Conservation (phyloP, 2,888 invertebrate genomes). For the Phytoseiulus persimilis region DNA sequence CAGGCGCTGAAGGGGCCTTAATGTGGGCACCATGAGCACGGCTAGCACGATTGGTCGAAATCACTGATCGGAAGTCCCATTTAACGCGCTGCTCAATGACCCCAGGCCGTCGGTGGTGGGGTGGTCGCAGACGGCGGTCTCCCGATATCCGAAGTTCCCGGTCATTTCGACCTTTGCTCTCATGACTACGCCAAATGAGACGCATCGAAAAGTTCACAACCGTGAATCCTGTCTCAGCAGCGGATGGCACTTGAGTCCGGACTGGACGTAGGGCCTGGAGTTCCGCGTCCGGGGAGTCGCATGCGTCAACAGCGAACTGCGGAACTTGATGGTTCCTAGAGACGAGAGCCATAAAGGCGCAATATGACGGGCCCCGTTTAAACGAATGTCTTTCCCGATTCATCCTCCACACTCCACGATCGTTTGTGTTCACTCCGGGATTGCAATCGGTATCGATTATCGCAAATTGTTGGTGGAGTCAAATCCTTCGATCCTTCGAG, state of each 20-base stretch:
- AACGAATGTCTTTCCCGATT: too few relatives aligned
- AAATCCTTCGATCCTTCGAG: too few relatives aligned
- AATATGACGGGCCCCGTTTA: too few relatives aligned
- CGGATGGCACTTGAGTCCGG: neutral
- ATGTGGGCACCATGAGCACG: neutral
- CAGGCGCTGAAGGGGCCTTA: neutral
- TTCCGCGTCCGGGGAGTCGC: too few relatives aligned
- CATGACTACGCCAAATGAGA: neutral
- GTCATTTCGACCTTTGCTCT: neutral
- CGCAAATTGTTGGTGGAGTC: too few relatives aligned
- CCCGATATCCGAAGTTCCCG: neutral
- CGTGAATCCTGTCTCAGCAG: neutral
- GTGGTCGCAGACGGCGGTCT: neutral
- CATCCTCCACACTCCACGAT: too few relatives aligned
- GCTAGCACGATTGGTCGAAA: neutral
- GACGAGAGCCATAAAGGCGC: too few relatives aligned
- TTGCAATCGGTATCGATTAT: too few relatives aligned
- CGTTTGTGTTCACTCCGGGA: too few relatives aligned
- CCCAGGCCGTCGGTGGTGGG: neutral
- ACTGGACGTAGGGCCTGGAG: neutral
- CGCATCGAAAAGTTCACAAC: neutral
- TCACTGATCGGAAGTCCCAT: constrained; percentile 5
- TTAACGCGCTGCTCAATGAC: neutral
- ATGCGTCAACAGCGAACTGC: too few relatives aligned
- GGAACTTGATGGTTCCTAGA: too few relatives aligned